Evolutionary conservation across 2,888 invertebrate species (phyloP), one percentile per base, ranked within the genome.

Genomic region (Unio pictorum): DNA sequence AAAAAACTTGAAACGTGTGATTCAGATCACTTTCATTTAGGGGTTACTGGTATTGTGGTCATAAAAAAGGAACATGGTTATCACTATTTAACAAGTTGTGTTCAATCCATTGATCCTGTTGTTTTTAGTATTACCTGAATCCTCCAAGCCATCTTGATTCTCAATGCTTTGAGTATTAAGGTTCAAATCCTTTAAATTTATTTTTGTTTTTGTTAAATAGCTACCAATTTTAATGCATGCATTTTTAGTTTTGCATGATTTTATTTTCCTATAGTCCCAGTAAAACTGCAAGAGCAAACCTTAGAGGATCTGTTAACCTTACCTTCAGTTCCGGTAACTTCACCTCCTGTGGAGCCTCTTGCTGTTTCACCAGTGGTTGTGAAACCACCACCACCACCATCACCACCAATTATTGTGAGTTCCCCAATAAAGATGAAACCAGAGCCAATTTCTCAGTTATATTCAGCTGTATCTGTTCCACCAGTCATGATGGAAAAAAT

Each of bases 341-440:
- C 71, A 60, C 76, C 79, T 30, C 70, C 73, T 17, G 65, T 65
- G 34, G 64, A 59, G 57, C 64, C 67, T 15, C 58, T 67, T 54
- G 67, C 67, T 26, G 72, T 64, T 61, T 61, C 66, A 23, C 66
- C 63, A 59, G 34, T 70, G 20, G 69, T 63, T 61, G 68, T 71
- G 55, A 72, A 74, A 30, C 69, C 74, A 45, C 70, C 71, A 34
- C 70, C 71, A 34, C 65, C 74, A 56, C 66, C 71, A 8, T 79
- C 81, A 55, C 81, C 80, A 45, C 81, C 81, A 18, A 78, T 81
- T 67, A 80, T 76, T 23, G 81, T 81, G 59, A 81, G 76, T 60
- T 81, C 81, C 15, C 82, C 83, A 30, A 73, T 78, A 64, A 74
- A 75, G 64, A 68, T 72, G 34, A 76, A 78, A 56, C 61, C 68